Percentiles rank a stretch among this genome's conserved stretches.
Conservation (phyloP, 2,113 vertebrate species). For the Oncorhynchus masou region DNA sequence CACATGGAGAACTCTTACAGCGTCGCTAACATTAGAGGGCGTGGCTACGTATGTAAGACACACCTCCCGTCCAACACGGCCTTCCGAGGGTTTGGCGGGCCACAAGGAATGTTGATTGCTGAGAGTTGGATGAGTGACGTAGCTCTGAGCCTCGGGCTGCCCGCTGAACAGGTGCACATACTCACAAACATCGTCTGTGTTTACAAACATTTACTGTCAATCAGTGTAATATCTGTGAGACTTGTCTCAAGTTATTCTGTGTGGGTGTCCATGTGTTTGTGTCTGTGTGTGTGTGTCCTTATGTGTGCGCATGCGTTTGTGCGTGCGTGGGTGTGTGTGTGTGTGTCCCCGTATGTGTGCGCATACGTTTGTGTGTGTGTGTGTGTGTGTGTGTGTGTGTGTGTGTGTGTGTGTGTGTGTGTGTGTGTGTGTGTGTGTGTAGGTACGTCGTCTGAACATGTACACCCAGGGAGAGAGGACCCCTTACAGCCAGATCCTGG, state of each 20-base stretch:
- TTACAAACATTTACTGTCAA: not conserved
- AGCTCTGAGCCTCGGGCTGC: conserved; percentile 75
- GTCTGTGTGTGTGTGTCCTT: no score
- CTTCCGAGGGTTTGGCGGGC: conserved; percentile 93
- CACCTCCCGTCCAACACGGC: conserved; percentile 94
- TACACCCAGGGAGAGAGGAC: conserved; percentile 86
- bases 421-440: conserved; percentile 9
- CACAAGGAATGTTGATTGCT: conserved; percentile 90
- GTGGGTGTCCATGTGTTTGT: no score
- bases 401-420: no score
- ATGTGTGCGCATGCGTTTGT: no score
- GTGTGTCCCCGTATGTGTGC: no score
- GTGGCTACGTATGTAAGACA: conserved; percentile 85
- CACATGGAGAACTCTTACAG: conserved; percentile 95
- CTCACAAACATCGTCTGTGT: not conserved
- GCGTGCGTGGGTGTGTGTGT: no score
- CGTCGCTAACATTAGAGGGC: conserved; percentile 81
- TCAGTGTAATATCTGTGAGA: no score
- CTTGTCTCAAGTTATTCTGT: not conserved
- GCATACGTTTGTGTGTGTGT: no score
- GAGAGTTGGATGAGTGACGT: conserved; percentile 90
- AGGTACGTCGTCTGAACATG: conserved; percentile 87
- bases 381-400: no score
- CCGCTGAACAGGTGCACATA: conserved; percentile 80
- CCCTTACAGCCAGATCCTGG: conserved; percentile 87